Conservation (phyloP, 2,113 vertebrate genomes). For the Oryzias javanicus region DNA sequence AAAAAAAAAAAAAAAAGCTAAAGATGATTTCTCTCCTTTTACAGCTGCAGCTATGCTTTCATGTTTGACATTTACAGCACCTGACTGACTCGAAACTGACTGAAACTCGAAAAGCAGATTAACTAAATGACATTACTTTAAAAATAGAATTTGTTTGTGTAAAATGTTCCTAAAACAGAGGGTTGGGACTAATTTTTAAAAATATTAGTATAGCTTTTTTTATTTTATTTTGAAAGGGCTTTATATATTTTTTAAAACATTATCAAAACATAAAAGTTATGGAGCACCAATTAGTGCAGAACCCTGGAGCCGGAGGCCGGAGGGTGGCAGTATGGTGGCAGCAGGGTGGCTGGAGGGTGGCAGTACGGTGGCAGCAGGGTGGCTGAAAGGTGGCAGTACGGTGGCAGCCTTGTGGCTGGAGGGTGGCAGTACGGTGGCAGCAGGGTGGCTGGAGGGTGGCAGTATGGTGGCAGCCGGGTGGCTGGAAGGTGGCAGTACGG, state of each 20-base stretch:
- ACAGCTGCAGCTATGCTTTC: constrained; percentile 41
- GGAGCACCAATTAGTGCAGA: too few relatives aligned
- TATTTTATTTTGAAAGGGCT: not conserved
- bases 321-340: too few relatives aligned
- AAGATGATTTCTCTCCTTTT: constrained; percentile 31
- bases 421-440: too few relatives aligned
- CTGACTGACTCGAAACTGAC: not conserved
- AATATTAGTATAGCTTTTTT: not conserved
- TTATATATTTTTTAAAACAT: not conserved
- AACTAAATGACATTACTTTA: not conserved
- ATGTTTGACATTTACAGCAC: not conserved
- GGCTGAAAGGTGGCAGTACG: too few relatives aligned
- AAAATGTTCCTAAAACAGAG: not conserved
- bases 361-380: too few relatives aligned
- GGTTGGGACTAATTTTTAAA: not conserved
- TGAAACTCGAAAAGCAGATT: not conserved
- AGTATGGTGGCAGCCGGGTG: too few relatives aligned
- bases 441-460: too few relatives aligned
- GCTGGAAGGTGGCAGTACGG: too few relatives aligned
- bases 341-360: too few relatives aligned
- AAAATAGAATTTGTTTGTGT: not conserved
- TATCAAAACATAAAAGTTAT: too few relatives aligned
- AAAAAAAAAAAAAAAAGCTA: constrained; percentile 41
- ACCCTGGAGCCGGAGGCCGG: too few relatives aligned
- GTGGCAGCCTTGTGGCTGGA: too few relatives aligned